phyloP scores from a whole-genome alignment of 2,797 vertebrate genomes.

The Galagoides demidoff region DNA sequence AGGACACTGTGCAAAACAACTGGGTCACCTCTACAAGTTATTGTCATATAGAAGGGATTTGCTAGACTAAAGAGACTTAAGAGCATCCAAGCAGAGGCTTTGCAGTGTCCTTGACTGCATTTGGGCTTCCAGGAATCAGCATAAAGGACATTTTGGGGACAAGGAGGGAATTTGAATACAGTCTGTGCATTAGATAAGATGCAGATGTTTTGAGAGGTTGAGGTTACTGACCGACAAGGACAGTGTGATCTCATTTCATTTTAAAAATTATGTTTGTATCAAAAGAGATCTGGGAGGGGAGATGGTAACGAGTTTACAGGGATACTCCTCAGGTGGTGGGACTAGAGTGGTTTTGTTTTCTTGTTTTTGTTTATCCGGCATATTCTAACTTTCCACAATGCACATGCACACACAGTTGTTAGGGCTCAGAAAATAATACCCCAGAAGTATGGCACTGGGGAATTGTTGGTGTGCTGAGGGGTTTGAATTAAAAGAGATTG shows the following conservation, averaged over 20 bases:
- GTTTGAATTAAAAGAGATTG: neutral
- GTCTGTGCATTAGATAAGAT: neutral
- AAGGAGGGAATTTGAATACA: neutral
- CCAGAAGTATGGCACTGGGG: neutral
- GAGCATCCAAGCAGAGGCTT: neutral
- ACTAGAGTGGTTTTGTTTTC: neutral
- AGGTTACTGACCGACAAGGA: neutral
- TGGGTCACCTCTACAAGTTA: neutral
- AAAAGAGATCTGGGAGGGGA: neutral
- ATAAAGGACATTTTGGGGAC: neutral
- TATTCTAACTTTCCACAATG: neutral
- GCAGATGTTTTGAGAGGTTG: neutral
- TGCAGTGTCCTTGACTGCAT: neutral
- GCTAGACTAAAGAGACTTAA: neutral
- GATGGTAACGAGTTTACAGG: neutral
- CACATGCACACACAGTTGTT: too few relatives aligned
- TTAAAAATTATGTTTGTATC: neutral
- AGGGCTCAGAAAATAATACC: neutral
- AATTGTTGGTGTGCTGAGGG: neutral
- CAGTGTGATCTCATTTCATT: neutral
- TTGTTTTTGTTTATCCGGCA: neutral
- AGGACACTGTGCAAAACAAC: neutral
- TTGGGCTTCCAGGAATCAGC: accelerated
- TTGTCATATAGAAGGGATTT: neutral
- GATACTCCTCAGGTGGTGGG: neutral